Conservation (phyloP, 2,797 vertebrate genomes). For the Ambastaia sidthimunki region DNA sequence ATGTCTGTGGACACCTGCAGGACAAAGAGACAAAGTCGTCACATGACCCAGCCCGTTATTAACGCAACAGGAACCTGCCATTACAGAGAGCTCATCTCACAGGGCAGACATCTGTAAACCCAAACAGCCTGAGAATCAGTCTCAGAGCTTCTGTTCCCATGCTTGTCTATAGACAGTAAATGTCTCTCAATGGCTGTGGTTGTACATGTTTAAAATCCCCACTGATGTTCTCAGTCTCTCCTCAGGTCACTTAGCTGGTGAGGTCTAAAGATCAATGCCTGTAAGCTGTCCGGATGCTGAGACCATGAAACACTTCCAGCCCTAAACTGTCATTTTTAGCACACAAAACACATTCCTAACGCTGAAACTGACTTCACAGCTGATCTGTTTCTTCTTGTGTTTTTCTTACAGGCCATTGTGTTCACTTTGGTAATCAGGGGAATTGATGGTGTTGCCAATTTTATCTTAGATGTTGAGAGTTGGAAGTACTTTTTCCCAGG, state of each 20-base stretch:
- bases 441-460: too few species aligned
- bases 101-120: constrained; percentile 36
- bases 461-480: too few species aligned
- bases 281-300: neutral
- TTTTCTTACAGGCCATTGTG: too few species aligned
- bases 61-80: constrained; percentile 71
- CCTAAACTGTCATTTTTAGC: neutral
- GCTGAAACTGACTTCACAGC: too few species aligned
- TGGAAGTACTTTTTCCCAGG: too few species aligned
- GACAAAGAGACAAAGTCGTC: constrained; percentile 47
- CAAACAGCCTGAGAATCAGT: neutral
- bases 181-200: neutral
- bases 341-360: too few species aligned
- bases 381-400: too few species aligned
- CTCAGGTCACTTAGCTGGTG: neutral
- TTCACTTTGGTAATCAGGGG: too few species aligned
- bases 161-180: too few species aligned
- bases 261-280: neutral
- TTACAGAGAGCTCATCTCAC: constrained; percentile 58
- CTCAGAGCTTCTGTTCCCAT: neutral
- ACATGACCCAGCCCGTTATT: constrained; percentile 57
- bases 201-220: neutral
- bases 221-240: neutral
- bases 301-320: neutral
- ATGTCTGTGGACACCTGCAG: constrained; percentile 89